Evolutionary conservation across 2,797 vertebrate genomes (phyloP).

Genomic region (Gymnothorax reevesii): DNA sequence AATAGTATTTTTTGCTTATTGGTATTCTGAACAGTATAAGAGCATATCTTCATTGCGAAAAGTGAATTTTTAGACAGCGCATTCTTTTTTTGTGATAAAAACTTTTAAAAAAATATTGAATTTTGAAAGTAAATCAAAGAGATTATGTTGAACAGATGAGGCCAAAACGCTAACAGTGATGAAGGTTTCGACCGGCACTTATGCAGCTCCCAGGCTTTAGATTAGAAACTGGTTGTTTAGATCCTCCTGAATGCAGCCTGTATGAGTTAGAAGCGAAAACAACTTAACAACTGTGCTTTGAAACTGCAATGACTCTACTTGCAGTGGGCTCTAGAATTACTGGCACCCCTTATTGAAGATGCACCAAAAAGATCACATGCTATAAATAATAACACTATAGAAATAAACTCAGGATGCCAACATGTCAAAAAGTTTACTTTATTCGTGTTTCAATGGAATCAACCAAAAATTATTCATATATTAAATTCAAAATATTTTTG

Average conservation of each 20-base stretch:
- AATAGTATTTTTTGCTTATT: background rate
- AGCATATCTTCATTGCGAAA: slow-evolving; percentile 27
- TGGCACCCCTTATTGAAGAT: too few relatives aligned
- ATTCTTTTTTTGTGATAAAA: slow-evolving; percentile 21
- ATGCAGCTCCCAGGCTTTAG: background rate
- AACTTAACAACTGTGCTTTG: background rate
- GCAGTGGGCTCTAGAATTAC: background rate
- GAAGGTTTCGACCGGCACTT: slow-evolving; percentile 26
- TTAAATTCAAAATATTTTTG: too few relatives aligned
- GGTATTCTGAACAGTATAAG: background rate
- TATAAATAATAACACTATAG: too few relatives aligned
- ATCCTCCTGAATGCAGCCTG: background rate
- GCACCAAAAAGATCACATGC: too few relatives aligned
- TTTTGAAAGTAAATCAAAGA: slow-evolving; percentile 29
- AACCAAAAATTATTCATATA: too few relatives aligned
- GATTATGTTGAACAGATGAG: slow-evolving; percentile 34
- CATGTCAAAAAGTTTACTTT: too few relatives aligned
- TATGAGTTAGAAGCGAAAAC: background rate
- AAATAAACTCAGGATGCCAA: too few relatives aligned
- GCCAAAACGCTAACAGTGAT: slow-evolving; percentile 21
- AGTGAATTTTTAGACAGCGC: slow-evolving; percentile 24
- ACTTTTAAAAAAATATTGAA: background rate
- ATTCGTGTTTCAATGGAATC: too few relatives aligned
- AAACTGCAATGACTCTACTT: slow-evolving; percentile 3
- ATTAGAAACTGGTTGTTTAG: slow-evolving; percentile 16